A percentile compares a stretch with the other conserved stretches of the same genome.
Conservation (phyloP, 2,888 invertebrate genomes). For the Coelinius sp. region DNA sequence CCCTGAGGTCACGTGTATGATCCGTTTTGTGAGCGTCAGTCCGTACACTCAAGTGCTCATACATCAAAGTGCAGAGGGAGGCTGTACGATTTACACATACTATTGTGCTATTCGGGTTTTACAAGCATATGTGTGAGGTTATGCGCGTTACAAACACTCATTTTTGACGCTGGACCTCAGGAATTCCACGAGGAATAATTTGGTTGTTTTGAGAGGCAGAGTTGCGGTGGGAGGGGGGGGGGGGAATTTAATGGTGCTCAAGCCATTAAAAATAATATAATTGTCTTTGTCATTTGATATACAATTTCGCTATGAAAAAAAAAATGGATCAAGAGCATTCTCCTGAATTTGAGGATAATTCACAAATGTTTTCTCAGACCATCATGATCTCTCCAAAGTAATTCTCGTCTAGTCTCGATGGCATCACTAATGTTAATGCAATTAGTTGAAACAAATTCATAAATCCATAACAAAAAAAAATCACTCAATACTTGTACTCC, state of each 20-base stretch:
- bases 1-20: conserved; percentile 44
- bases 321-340: too few relatives aligned
- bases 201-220: too few relatives aligned
- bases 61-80: conserved; percentile 64
- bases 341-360: too few relatives aligned
- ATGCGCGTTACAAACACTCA: neutral
- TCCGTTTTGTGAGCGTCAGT: conserved; percentile 45
- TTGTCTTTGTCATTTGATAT: too few relatives aligned
- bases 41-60: conserved; percentile 64
- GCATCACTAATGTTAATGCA: neutral
- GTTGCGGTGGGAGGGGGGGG: too few relatives aligned
- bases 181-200: conserved; percentile 7
- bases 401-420: too few relatives aligned
- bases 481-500: too few relatives aligned
- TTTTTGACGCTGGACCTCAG: neutral
- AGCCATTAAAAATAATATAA: too few relatives aligned
- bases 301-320: too few relatives aligned
- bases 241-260: too few relatives aligned
- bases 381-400: too few relatives aligned
- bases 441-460: neutral
- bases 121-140: neutral
- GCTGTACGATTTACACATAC: conserved; percentile 40
- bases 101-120: conserved; percentile 11
- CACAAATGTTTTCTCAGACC: too few relatives aligned
- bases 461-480: neutral